Conservation (phyloP, 2,113 vertebrate genomes). For the Prunella fulvescens region DNA sequence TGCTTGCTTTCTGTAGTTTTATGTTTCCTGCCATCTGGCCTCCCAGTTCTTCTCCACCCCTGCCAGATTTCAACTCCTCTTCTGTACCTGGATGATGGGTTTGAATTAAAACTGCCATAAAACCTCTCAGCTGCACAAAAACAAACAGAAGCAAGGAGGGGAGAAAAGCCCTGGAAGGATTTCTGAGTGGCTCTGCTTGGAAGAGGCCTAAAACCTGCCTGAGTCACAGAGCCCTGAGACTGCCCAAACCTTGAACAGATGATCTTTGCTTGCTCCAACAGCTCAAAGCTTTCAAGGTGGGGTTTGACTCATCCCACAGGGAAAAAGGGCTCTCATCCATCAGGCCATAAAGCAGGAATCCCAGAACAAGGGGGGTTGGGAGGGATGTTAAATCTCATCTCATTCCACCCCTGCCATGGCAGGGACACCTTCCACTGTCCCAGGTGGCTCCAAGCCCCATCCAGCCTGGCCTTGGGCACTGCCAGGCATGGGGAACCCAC, state of each 20-base stretch:
- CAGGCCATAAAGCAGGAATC: not conserved
- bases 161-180: not conserved
- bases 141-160: not conserved
- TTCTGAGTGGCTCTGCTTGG: not conserved
- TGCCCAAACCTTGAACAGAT: not conserved
- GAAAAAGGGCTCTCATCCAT: not conserved
- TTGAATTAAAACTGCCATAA: not conserved
- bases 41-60: not conserved
- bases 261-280: not conserved
- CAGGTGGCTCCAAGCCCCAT: rapidly evolving
- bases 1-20: not conserved
- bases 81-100: not conserved
- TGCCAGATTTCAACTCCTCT: not conserved
- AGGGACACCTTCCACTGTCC: rapidly evolving
- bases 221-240: not conserved
- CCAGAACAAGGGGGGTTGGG: rapidly evolving
- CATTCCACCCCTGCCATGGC: not conserved
- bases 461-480: not conserved
- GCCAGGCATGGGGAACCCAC: rapidly evolving
- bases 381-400: rapidly evolving
- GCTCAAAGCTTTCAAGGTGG: not conserved
- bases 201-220: not conserved
- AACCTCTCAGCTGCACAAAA: not conserved
- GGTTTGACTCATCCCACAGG: not conserved
- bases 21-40: conserved; percentile 27